Conservation (phyloP, 2,113 vertebrate genomes). For the Dasyurus viverrinus region DNA sequence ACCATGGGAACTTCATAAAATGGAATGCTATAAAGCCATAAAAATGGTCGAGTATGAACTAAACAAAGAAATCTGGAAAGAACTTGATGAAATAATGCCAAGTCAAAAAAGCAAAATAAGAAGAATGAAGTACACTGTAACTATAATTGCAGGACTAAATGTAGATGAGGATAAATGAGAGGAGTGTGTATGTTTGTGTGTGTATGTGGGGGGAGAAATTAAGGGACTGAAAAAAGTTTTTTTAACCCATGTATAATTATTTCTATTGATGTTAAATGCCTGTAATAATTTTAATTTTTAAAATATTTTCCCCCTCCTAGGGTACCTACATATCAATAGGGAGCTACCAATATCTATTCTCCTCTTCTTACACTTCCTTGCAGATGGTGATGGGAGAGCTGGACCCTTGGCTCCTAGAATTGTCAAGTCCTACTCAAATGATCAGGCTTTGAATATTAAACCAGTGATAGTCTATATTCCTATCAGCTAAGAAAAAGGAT, state of each 20-base stretch:
- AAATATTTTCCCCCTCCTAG: not conserved
- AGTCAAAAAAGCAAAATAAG: not conserved
- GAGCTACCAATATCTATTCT: not conserved
- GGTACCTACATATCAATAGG: not conserved
- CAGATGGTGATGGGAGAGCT: not conserved
- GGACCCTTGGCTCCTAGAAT: not conserved
- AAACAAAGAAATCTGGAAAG: not conserved
- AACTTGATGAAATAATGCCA: not conserved
- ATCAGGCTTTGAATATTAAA: not conserved
- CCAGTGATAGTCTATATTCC: not conserved
- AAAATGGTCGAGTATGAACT: not conserved
- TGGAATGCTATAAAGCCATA: not conserved
- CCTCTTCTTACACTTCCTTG: not conserved
- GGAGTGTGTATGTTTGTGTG: too few relatives aligned
- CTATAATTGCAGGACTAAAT: not conserved
- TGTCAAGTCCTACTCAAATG: not conserved
- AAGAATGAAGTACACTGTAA: not conserved
- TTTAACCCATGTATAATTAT: not conserved
- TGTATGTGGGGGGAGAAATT: not conserved
- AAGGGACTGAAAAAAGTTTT: not conserved
- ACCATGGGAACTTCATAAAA: not conserved
- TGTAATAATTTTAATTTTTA: not conserved
- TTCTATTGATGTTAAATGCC: not conserved
- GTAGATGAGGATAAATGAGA: not conserved
- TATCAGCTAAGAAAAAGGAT: not conserved